These are phyloP conservation scores for Heliconius nattereri DNA, from an alignment of 1,140 invertebrate genomes.

Conservation along the genomic window DNA sequence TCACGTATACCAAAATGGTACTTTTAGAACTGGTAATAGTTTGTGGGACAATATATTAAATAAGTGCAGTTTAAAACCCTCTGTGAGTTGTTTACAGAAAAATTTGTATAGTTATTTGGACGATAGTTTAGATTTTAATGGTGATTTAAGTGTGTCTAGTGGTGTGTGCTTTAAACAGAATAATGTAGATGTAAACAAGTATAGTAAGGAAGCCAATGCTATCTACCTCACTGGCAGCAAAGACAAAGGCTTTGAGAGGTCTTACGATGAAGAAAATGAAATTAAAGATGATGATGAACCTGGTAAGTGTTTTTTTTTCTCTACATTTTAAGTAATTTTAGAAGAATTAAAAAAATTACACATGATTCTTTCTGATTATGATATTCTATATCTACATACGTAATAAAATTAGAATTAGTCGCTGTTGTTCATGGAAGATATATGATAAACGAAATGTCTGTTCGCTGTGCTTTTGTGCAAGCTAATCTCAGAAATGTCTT, in stretches of 20 bases:
- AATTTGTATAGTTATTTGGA: conserved; percentile 87
- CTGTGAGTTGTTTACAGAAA: conserved; percentile 88
- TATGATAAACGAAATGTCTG: no score
- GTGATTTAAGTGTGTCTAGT: conserved; percentile 86
- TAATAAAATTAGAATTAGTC: no score
- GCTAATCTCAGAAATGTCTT: no score
- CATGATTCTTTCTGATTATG: no score
- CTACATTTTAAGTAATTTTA: no score
- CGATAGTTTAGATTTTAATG: conserved; percentile 82
- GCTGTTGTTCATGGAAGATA: no score
- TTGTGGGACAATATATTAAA: conserved; percentile 87
- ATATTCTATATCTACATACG: no score
- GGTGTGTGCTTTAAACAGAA: conserved; percentile 87
- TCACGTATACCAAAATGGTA: conserved; percentile 71
- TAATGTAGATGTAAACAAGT: conserved; percentile 82
- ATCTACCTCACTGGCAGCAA: conserved; percentile 72
- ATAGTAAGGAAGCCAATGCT: conserved; percentile 71
- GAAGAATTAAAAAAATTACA: no score
- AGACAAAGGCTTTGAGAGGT: conserved; percentile 60
- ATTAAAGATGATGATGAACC: conserved; percentile 68
- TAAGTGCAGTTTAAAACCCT: conserved; percentile 84
- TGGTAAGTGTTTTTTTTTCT: conserved; percentile 57
- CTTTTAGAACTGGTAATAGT: conserved; percentile 83
- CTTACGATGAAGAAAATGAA: conserved; percentile 66
- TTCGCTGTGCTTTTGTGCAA: no score